Evolutionary conservation across 2,888 invertebrate genomes (phyloP).

Genomic region (Xestia ashworthii): DNA sequence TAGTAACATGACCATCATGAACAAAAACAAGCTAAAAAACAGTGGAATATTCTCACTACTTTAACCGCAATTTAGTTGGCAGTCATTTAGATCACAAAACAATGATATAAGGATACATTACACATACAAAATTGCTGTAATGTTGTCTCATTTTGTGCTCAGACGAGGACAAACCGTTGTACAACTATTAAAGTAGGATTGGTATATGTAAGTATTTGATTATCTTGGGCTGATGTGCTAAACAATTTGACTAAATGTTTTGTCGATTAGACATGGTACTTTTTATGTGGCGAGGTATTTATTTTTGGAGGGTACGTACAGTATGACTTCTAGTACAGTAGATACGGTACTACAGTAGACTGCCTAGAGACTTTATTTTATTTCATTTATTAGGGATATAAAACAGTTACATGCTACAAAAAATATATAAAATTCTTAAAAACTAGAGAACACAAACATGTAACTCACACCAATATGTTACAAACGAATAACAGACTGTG

Average conservation of each 20-base stretch:
- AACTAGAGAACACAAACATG: too few species aligned
- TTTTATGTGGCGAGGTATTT: not conserved
- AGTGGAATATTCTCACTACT: conserved; percentile 37
- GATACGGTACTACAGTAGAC: too few species aligned
- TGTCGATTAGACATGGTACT: not conserved
- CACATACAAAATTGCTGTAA: conserved; percentile 53
- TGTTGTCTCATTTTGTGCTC: conserved; percentile 33
- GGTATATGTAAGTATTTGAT: conserved; percentile 17
- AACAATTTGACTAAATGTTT: conserved; percentile 6
- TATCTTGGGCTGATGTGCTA: conserved; percentile 2
- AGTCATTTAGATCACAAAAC: conserved; percentile 57
- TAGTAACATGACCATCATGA: not conserved
- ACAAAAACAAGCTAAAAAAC: conserved; percentile 32
- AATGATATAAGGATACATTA: conserved; percentile 57
- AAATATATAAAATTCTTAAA: too few species aligned
- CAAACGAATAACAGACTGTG: too few species aligned
- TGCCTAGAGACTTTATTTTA: too few species aligned
- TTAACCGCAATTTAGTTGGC: conserved; percentile 36
- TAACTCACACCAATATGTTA: too few species aligned
- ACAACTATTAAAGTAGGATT: conserved; percentile 14
- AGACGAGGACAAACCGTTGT: conserved; percentile 59
- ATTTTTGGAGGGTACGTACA: not conserved
- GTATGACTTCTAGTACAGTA: too few species aligned
- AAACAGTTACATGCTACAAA: too few species aligned
- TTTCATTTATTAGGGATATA: too few species aligned